Conservation (phyloP, 2,888 invertebrate genomes). For the Neoaliturus tenellus region DNA sequence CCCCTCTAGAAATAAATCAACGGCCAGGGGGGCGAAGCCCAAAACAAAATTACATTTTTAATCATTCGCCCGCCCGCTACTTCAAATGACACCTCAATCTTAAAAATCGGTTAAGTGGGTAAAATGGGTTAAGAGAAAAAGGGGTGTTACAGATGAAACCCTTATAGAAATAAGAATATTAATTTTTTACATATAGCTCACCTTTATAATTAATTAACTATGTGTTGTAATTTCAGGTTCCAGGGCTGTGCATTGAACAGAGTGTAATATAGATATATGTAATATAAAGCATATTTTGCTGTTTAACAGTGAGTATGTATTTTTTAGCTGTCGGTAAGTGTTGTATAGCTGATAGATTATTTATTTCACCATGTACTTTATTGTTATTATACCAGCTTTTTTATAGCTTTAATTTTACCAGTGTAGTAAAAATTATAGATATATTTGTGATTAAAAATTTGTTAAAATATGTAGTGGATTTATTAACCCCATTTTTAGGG, state of each 20-base stretch:
- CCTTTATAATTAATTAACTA: too few species aligned
- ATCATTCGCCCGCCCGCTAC: too few species aligned
- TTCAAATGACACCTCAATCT: too few species aligned
- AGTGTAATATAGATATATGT: not conserved
- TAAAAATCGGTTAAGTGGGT: too few species aligned
- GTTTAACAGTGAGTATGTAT: not conserved
- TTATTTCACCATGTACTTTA: not conserved
- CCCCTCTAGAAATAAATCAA: too few species aligned
- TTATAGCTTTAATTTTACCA: conserved; percentile 1
- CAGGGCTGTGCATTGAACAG: conserved; percentile 7
- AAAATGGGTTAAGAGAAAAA: too few species aligned
- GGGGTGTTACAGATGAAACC: too few species aligned
- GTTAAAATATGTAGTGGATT: not conserved
- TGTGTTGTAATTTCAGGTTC: not conserved
- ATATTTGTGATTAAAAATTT: conserved; percentile 12
- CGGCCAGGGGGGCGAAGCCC: too few species aligned
- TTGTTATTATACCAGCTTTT: not conserved
- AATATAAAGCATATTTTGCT: not conserved
- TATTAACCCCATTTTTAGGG: too few species aligned
- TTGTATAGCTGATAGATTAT: not conserved
- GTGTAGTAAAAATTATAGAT: not conserved
- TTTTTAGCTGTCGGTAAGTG: not conserved
- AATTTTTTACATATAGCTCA: too few species aligned
- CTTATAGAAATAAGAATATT: too few species aligned
- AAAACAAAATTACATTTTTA: too few species aligned